Conservation (phyloP, 2,888 invertebrate species). For the Melitaea athalia region DNA sequence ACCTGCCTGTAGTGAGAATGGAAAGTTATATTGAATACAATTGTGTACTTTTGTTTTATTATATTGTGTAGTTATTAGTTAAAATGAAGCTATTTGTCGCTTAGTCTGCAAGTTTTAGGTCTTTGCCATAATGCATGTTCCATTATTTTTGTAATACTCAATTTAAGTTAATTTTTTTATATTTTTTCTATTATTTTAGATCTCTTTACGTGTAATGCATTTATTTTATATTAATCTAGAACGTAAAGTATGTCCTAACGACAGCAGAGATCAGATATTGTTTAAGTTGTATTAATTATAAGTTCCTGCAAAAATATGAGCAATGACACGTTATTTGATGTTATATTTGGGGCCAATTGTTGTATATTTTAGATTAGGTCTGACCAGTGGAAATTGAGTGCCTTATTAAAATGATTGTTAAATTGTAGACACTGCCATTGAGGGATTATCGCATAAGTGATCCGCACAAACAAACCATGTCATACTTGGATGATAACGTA, state of each 20-base stretch:
- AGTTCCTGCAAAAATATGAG: conserved; percentile 67
- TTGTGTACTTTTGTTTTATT: conserved; percentile 46
- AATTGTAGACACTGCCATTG: conserved; percentile 62
- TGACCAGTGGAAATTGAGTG: conserved; percentile 58
- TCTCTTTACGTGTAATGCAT: conserved; percentile 82
- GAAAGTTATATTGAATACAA: conserved; percentile 40
- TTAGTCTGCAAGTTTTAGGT: conserved; percentile 79
- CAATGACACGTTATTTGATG: conserved; percentile 54
- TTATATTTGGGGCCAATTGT: conserved; percentile 63
- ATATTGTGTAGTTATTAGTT: conserved; percentile 61
- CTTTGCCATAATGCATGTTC: conserved; percentile 83
- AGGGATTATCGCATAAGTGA: conserved; percentile 39
- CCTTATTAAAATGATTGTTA: conserved; percentile 61
- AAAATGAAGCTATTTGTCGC: conserved; percentile 79
- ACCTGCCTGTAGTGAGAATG: conserved; percentile 37
- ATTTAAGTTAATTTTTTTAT: conserved; percentile 68
- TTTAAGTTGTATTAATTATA: conserved; percentile 50
- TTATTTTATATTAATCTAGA: conserved; percentile 74
- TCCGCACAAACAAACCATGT: conserved; percentile 60
- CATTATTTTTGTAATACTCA: conserved; percentile 82
- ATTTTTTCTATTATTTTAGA: conserved; percentile 79
- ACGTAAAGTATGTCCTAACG: conserved; percentile 58
- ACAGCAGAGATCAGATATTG: conserved; percentile 53
- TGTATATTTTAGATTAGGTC: conserved; percentile 51
- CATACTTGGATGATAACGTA: conserved; percentile 57